These are phyloP conservation scores for Leptinotarsa lineolata DNA, from an alignment of 1,140 invertebrate genomes.

Conservation along the genomic window DNA sequence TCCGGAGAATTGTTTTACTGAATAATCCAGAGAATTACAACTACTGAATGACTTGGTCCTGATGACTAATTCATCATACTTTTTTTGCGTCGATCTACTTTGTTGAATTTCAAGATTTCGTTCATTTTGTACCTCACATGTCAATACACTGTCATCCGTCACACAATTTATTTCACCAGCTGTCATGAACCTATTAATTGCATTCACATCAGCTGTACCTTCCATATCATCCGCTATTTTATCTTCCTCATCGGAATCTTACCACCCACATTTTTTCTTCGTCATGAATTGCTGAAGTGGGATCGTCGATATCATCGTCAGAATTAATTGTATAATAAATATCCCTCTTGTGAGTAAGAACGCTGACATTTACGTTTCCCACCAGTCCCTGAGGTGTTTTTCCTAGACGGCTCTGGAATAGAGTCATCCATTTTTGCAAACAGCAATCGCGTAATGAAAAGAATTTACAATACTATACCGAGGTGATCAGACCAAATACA, in stretches of 20 bases:
- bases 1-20: too few relatives aligned
- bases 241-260: not conserved
- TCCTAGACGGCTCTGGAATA: not conserved
- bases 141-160: too few relatives aligned
- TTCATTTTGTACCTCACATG: too few relatives aligned
- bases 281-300: too few relatives aligned
- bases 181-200: not conserved
- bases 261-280: not conserved
- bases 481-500: not conserved
- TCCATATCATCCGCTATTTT: not conserved
- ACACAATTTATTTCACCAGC: too few relatives aligned
- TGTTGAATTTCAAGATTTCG: too few relatives aligned
- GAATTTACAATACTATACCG: not conserved
- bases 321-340: not conserved
- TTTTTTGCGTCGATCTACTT: too few relatives aligned
- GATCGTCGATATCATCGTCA: too few relatives aligned
- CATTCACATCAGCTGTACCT: not conserved
- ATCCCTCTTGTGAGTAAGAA: not conserved
- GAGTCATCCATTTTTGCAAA: not conserved
- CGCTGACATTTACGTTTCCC: not conserved
- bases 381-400: not conserved
- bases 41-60: too few relatives aligned
- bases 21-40: too few relatives aligned
- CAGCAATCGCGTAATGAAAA: not conserved
- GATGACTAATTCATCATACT: too few relatives aligned